Evolutionary conservation across 2,113 vertebrate species (phyloP).

Genomic region (Saguinus imperator): DNA sequence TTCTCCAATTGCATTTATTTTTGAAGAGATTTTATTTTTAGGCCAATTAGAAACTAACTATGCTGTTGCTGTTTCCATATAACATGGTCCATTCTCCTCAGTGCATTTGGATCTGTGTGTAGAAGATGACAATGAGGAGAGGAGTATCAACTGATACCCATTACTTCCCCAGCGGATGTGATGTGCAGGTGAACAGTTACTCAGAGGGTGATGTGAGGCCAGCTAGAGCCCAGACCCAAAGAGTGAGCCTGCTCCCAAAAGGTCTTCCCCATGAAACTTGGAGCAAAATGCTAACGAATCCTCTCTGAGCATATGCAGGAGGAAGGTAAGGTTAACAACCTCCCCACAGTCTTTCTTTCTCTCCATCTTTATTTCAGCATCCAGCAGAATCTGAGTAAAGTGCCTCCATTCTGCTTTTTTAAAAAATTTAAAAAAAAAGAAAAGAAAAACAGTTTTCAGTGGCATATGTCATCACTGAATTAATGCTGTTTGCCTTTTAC

Average conservation of each 20-base stretch:
- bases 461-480: conserved; percentile 88
- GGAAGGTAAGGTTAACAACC: neutral
- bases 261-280: fast-evolving
- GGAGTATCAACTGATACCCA: neutral
- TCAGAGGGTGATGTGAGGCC: neutral
- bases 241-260: neutral
- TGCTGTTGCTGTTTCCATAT: neutral
- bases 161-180: fast-evolving
- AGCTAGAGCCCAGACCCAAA: neutral
- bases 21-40: neutral
- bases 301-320: neutral
- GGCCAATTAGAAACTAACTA: neutral
- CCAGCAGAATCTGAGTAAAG: conserved; percentile 54
- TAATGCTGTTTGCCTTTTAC: conserved; percentile 91
- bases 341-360: neutral
- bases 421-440: conserved; percentile 31
- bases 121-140: neutral
- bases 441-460: conserved; percentile 87
- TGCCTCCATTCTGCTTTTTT: conserved; percentile 57
- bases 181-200: neutral
- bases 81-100: neutral
- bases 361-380: neutral
- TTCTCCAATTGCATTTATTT: neutral
- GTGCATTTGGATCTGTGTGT: neutral
- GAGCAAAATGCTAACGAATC: neutral